phyloP scores from a whole-genome alignment of 92 coral and sea anemone genomes.

The Virgularia gustaviana region DNA sequence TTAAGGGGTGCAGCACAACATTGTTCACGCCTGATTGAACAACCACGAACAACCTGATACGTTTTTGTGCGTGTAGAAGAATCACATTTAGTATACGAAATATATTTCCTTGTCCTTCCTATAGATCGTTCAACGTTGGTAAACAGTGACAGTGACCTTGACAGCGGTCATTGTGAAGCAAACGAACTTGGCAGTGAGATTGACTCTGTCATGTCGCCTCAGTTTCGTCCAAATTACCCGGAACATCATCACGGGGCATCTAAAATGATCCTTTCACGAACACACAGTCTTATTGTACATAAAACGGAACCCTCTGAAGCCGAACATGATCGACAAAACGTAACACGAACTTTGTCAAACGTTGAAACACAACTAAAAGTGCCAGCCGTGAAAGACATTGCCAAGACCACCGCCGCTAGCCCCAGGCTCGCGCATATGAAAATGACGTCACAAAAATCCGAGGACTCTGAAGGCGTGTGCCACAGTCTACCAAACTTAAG shows the following conservation, averaged over 20 bases:
- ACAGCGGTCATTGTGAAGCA: constrained; percentile 81
- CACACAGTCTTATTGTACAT: constrained; percentile 69
- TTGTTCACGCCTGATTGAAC: too few species aligned
- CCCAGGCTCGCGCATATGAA: constrained; percentile 98
- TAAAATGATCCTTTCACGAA: constrained; percentile 55
- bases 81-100: too few species aligned
- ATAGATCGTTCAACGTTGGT: constrained; percentile 39
- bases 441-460: constrained; percentile 57
- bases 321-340: constrained; percentile 11
- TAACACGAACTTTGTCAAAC: constrained; percentile 44
- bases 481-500: constrained; percentile 1
- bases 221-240: background rate
- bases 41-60: too few species aligned
- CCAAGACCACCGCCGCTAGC: constrained; percentile 40
- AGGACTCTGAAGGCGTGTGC: constrained; percentile 18
- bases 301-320: background rate
- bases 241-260: constrained; percentile 29
- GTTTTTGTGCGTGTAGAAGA: too few species aligned
- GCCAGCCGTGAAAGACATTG: constrained; percentile 38
- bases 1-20: too few species aligned
- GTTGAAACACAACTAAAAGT: constrained; percentile 21
- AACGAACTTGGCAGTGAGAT: constrained; percentile 70
- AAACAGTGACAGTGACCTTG: constrained; percentile 72
- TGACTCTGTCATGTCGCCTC: constrained; percentile 78
- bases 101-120: too few species aligned